Evolutionary conservation across 2,888 invertebrate species (phyloP).

Genomic region (Aleiodes testaceus): DNA sequence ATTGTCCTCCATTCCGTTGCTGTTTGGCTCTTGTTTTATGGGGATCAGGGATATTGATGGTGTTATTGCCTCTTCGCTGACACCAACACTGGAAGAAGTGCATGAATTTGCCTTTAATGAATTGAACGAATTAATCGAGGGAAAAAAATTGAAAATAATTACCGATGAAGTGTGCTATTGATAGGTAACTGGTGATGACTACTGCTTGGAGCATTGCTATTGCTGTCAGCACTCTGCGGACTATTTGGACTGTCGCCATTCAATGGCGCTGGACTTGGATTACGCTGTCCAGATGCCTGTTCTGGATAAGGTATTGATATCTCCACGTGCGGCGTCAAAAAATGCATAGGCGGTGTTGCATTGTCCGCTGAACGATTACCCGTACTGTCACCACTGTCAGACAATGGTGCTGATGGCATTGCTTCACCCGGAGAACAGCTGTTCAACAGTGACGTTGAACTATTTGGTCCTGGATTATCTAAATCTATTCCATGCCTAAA

Average conservation of each 20-base stretch:
- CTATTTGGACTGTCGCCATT: constrained; percentile 84
- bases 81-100: constrained; percentile 67
- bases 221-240: constrained; percentile 87
- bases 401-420: constrained; percentile 83
- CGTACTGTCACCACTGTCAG: constrained; percentile 89
- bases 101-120: neutral
- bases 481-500: constrained; percentile 89
- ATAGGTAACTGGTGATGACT: constrained; percentile 75
- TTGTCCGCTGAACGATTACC: constrained; percentile 88
- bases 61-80: constrained; percentile 79
- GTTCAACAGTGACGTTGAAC: constrained; percentile 84
- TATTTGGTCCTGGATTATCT: constrained; percentile 90
- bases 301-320: constrained; percentile 91
- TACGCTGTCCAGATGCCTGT: constrained; percentile 73
- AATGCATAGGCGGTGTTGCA: constrained; percentile 92
- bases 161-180: constrained; percentile 72
- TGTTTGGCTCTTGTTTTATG: constrained; percentile 79
- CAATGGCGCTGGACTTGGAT: constrained; percentile 73
- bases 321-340: constrained; percentile 92
- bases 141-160: constrained; percentile 35
- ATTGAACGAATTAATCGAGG: neutral
- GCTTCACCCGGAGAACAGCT: constrained; percentile 78
- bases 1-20: constrained; percentile 74
- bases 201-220: constrained; percentile 83
- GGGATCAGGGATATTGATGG: constrained; percentile 91